Evolutionary conservation across 2,888 invertebrate species (phyloP), one percentile per base, ranked within the genome.

Genomic region (Baronia brevicornis): DNA sequence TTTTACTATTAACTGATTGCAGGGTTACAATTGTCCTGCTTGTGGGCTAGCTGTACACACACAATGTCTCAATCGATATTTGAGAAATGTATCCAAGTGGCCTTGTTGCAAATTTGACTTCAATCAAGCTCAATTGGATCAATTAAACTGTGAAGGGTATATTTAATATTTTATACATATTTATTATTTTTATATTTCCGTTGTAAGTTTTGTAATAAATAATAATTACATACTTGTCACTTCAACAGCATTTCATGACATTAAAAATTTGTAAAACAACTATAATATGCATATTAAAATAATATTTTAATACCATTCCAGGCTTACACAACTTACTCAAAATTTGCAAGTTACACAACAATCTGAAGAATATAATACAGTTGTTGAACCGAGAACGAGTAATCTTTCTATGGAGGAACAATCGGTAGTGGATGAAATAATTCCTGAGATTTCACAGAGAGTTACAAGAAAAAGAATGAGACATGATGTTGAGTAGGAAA

Each of bases 71-170:
- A 62, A 65, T 15, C 55, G 51, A 1, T 79, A 70, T 29, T 41
- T 77, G 33, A 64, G 66, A 31, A 75, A 66, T 13, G 58, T 74
- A 1, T 42, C 64, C 3, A 82, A 77, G 29, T 84, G 84, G 84
- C 84, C 84, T 0, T 84, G 84, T 50, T 84, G 84, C 46, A 77
- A 74, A 30, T 41, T 46, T 8, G 67, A 72, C 14, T 82, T 67
- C 33, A 49, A 40, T 25, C 36, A 46, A 5, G 54, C 60, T 1
- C 73, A 80, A 28, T 35, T 80, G 12, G 68, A 74, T 8, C 46
- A 33, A 3, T 47, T 75, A 5, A 60, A 64, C 29, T 46, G 46
- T 43, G 54, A 63, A 12, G 54, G 58, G 78, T 75, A 37, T 46
- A 48, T 43, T 17, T 5, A 9, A 19, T 18, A 5, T 21, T 8